Conservation (phyloP, 2,888 invertebrate species). For the Gryllus longicercus region DNA sequence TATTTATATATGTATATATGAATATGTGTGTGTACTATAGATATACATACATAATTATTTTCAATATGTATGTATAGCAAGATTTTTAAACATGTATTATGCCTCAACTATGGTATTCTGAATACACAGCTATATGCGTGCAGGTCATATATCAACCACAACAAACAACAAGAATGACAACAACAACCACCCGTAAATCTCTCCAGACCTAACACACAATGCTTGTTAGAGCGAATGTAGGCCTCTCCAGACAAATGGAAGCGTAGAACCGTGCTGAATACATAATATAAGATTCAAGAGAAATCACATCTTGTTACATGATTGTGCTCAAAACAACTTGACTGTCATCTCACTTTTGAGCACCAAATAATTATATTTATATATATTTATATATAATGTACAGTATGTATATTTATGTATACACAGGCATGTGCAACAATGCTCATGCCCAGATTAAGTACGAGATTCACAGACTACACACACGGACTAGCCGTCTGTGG, state of each 20-base stretch:
- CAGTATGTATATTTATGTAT: slow-evolving; percentile 23
- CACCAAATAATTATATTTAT: slow-evolving; percentile 26
- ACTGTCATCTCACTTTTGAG: slow-evolving; percentile 2
- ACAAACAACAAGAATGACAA: slow-evolving; percentile 32
- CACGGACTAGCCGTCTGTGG: slow-evolving; percentile 18
- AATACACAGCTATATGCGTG: slow-evolving; percentile 30
- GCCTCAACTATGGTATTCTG: slow-evolving; percentile 27
- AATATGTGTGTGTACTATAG: slow-evolving; percentile 19
- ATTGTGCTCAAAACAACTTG: slow-evolving; percentile 17
- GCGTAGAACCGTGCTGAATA: slow-evolving; percentile 37
- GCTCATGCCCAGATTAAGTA: slow-evolving; percentile 24
- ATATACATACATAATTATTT: slow-evolving; percentile 20
- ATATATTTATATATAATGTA: slow-evolving; percentile 28
- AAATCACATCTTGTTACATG: slow-evolving; percentile 17
- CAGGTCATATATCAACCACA: slow-evolving; percentile 26
- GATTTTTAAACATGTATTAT: slow-evolving; percentile 25
- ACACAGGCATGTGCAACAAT: neutral
- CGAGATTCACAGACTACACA: slow-evolving; percentile 22
- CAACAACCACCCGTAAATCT: slow-evolving; percentile 37
- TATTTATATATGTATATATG: slow-evolving; percentile 23
- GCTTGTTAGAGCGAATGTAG: slow-evolving; percentile 28
- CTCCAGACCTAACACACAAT: slow-evolving; percentile 31
- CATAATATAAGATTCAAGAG: slow-evolving; percentile 24
- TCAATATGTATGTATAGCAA: neutral
- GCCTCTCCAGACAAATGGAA: slow-evolving; percentile 34